phyloP scores from a whole-genome alignment of 2,797 vertebrate genomes.

The Falco naumanni region DNA sequence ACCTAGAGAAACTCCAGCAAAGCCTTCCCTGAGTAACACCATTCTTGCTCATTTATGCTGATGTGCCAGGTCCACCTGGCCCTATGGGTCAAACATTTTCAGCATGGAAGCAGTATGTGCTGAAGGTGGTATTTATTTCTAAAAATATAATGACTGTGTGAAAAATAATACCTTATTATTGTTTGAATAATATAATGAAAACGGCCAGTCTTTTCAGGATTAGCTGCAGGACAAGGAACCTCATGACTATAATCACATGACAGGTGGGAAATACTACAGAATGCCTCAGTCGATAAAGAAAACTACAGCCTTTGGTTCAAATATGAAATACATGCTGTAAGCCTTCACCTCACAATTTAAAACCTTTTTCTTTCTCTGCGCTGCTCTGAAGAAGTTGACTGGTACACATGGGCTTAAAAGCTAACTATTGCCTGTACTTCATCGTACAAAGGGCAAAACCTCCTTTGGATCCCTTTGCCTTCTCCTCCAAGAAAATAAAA shows the following conservation, averaged over 20 bases:
- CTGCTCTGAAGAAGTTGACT: neutral
- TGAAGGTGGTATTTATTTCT: neutral
- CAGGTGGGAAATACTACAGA: neutral
- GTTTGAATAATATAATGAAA: neutral
- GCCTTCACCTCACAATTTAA: neutral
- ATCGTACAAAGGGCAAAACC: neutral
- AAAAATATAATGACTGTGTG: neutral
- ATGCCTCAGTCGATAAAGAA: neutral
- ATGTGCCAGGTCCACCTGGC: neutral
- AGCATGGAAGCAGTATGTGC: neutral
- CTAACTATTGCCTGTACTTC: neutral
- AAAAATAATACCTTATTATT: slow-evolving; percentile 9
- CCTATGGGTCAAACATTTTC: neutral
- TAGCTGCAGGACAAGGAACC: neutral
- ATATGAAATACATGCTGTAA: neutral
- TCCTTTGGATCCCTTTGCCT: slow-evolving; percentile 20
- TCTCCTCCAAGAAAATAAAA: slow-evolving; percentile 13
- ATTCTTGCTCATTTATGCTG: neutral
- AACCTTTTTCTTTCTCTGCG: neutral
- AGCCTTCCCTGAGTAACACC: neutral
- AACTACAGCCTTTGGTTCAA: neutral
- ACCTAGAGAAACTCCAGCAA: neutral
- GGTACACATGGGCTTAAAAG: neutral
- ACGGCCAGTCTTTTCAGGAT: neutral
- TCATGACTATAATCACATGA: neutral